Conservation (phyloP, 2,797 vertebrate species). For the Pangasius macronema region DNA sequence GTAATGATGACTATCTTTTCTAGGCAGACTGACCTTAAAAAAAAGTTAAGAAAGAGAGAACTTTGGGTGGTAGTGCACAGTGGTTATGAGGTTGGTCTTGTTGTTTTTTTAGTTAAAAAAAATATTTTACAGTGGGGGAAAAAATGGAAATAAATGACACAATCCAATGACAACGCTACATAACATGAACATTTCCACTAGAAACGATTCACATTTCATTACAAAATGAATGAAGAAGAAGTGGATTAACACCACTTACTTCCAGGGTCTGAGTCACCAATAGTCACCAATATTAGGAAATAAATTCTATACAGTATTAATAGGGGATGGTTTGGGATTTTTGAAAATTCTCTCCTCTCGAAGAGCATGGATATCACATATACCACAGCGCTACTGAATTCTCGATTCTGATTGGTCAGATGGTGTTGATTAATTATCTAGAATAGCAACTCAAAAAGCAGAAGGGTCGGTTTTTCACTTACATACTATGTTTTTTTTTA, state of each 20-base stretch:
- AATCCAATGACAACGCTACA: not conserved
- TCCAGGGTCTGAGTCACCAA: not conserved
- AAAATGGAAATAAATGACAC: not conserved
- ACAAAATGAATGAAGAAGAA: not conserved
- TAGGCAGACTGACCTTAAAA: not conserved
- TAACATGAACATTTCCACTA: not conserved
- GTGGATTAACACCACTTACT: not conserved
- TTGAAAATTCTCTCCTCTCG: not conserved
- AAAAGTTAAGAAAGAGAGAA: not conserved
- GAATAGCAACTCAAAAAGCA: not conserved
- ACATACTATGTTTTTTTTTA: not conserved
- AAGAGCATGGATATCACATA: not conserved
- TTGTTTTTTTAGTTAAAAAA: not conserved
- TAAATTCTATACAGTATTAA: not conserved
- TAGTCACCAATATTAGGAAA: not conserved
- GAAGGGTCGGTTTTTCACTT: not conserved
- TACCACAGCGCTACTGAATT: not conserved
- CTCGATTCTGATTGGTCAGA: not conserved
- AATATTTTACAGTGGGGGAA: not conserved
- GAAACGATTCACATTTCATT: not conserved
- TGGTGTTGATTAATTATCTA: not conserved
- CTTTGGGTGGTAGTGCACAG: not conserved
- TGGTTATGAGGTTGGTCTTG: not conserved
- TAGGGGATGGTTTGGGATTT: too few relatives aligned
- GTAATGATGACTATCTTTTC: constrained; percentile 6